These are phyloP conservation scores for Noturus placidus DNA, from an alignment of 2,113 vertebrate genomes.

Conservation along the genomic window DNA sequence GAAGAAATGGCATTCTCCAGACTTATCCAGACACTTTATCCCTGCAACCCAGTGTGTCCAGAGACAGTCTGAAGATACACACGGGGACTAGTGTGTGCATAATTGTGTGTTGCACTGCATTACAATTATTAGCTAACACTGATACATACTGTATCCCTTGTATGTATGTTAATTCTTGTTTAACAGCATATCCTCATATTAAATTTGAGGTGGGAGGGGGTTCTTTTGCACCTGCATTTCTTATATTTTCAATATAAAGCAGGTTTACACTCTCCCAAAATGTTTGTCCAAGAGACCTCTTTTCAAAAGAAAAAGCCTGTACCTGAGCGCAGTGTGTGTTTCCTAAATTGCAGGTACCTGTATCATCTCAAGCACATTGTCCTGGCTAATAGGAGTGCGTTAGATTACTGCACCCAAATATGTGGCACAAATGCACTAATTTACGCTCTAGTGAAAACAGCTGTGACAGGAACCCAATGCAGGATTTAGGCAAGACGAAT, in stretches of 20 bases:
- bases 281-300: neutral
- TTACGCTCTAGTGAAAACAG: conserved; percentile 3
- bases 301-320: conserved; percentile 2
- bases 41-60: neutral
- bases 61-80: neutral
- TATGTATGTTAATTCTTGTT: neutral
- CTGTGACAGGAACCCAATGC: conserved; percentile 14
- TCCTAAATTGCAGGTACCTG: neutral
- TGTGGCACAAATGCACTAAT: neutral
- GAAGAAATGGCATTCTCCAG: neutral
- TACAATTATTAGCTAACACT: no score
- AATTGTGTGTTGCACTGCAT: neutral
- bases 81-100: neutral
- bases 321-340: neutral
- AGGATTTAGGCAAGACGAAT: conserved; percentile 30
- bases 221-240: neutral
- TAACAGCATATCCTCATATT: neutral
- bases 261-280: neutral
- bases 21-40: neutral
- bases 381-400: neutral
- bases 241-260: neutral
- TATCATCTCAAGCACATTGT: conserved; percentile 23
- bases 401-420: conserved; percentile 24
- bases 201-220: neutral
- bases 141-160: no score